Evolutionary conservation across 2,797 vertebrate genomes (phyloP).

Genomic region (Falco rusticolus): DNA sequence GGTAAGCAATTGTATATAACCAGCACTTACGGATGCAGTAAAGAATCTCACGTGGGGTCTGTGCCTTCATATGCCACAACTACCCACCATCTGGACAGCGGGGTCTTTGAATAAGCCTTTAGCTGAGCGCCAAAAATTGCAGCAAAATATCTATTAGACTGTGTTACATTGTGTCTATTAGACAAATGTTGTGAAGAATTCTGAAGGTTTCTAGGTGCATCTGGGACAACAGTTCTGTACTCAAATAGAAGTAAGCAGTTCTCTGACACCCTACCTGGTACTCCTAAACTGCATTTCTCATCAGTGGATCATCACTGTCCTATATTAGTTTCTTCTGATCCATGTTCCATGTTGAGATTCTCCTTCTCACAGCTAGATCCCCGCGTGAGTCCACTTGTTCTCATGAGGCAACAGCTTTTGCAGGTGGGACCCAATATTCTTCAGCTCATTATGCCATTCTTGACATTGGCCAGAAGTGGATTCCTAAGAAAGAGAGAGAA

Average conservation of each 20-base stretch:
- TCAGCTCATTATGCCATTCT: background rate
- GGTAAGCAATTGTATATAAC: too few species aligned
- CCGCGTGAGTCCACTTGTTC: background rate
- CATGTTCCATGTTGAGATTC: rapidly evolving
- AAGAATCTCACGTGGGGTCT: too few species aligned
- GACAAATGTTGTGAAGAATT: background rate
- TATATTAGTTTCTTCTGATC: background rate
- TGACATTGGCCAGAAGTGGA: background rate
- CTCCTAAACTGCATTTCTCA: background rate
- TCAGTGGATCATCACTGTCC: background rate
- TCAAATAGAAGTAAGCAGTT: background rate
- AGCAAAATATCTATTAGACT: background rate
- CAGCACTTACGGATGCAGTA: too few species aligned
- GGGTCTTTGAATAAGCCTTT: background rate
- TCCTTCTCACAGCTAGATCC: background rate
- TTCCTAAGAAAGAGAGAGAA: background rate
- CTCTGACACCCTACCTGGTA: background rate
- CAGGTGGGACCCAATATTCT: background rate
- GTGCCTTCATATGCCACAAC: background rate
- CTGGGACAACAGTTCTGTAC: background rate
- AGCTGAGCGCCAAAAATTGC: background rate
- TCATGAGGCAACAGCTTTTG: background rate
- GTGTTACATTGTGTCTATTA: background rate
- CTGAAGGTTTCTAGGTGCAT: background rate
- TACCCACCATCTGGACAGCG: background rate